Base-by-base conservation (phyloP, 2,113 vertebrate genomes). In the Chaetops frenatus region DNA sequence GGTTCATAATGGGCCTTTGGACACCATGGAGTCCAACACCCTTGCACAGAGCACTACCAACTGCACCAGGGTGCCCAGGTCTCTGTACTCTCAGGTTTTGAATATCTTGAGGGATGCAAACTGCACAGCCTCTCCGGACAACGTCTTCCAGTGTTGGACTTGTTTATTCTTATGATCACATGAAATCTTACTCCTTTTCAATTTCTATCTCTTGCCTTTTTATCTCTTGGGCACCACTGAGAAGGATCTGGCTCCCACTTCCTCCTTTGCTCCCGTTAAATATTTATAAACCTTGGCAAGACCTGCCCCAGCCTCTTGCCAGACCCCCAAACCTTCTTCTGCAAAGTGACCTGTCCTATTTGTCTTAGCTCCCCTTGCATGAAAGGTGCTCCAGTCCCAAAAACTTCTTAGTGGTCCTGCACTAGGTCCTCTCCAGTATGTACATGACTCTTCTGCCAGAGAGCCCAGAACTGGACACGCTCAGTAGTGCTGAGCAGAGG, bases 191-290 rank as follows among this genome's bases (percentile, higher is more conserved):
- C 11, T 53, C 10, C 0, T 57, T 91, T 81, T 72, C 27, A 48
- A 2, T 58, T 86, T 65, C 12, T 81, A 7, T 36, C 9, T 42
- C 44, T 65, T 82, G 23, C 18, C 21, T 66, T 23, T 53, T 80
- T 9, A 35, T 31, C 12, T 50, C 15, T 50, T 45, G 12, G 9
- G 8, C 12, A 57, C 19, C 42, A 31, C 15, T 44, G 25, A 60
- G 11, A 69, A 73, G 40, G 28, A 33, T 53, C 29, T 76, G 31
- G 3, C 12, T 72, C 12, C 23, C 2, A 10, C 6, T 50, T 60
- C 24, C 53, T 40, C 7, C 20, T 58, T 67, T 4, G 0, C 2
- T 85, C 12, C 8, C 9, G 8, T 23, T 3, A 38, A n/a, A 17
- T 72, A 44, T 58, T 90, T 73, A 47, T 56, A 74, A 81, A 73